Base-by-base conservation (phyloP, 2,888 invertebrate genomes). In the Embidobia sp. region DNA sequence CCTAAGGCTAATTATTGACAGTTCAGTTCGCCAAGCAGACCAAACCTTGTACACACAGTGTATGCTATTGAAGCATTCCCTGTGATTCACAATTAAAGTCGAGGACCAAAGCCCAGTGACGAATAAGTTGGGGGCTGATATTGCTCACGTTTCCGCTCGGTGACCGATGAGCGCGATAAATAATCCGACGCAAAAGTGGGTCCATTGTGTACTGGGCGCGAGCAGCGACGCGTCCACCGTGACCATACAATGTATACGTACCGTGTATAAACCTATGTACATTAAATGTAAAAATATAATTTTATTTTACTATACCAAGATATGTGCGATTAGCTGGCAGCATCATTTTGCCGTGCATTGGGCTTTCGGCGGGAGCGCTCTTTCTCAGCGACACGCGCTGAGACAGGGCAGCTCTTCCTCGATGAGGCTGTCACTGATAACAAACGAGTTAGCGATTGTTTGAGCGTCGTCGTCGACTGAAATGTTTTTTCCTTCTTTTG, bases 11-110 rank as follows among this genome's bases (percentile, higher is more conserved):
- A n/a, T n/a, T n/a, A n/a, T n/a, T n/a, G n/a, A n/a, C n/a, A n/a
- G n/a, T n/a, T n/a, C n/a, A n/a, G n/a, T n/a, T n/a, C n/a, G n/a
- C n/a, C n/a, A n/a, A n/a, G n/a, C n/a, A n/a, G n/a, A n/a, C n/a
- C n/a, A 42, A 18, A 67, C 72, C 66, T 53, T 67, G 67, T 78
- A 55, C 64, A 76, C 79, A 81, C 76, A 79, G 3, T 22, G 76
- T 80, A 80, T 80, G 81, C 81, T 79, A 73, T 79, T 76, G 79
- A 81, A 82, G 78, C 81, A 79, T 81, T 81, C 61, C 44, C 33
- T 59, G 40, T 59, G 31, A 42, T 49, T 59, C 49, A 33, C 18
- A 46, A 35, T 37, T 27, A 37, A 51, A 11, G 18, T 59, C 57
- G 59, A 66, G 57, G 29, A 73, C 63, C 55, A 48, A 74, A 74